Conservation (phyloP, 1,140 invertebrate genomes). For the Gyrodactylus bullatarudis region DNA sequence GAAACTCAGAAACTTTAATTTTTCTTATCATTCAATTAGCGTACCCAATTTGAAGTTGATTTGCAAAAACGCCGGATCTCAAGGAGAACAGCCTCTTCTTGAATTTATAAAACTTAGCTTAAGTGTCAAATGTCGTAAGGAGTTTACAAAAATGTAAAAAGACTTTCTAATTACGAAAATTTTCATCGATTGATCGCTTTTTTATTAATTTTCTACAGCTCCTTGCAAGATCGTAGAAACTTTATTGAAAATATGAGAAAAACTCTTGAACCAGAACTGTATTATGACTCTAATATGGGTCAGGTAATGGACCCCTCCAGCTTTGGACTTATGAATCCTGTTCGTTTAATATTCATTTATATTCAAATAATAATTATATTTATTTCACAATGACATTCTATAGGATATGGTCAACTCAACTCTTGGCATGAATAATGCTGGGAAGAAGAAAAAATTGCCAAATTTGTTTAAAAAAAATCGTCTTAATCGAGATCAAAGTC, state of each 20-base stretch:
- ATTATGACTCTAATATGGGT: background rate
- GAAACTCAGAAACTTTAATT: background rate
- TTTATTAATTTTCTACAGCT: background rate
- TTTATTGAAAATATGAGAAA: background rate
- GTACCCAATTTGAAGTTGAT: background rate
- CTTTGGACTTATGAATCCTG: background rate
- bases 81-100: background rate
- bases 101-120: background rate
- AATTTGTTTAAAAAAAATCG: slow-evolving; percentile 4
- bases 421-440: slow-evolving; percentile 1
- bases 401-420: background rate
- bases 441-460: background rate
- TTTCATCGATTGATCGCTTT: too few species aligned
- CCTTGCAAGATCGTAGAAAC: background rate
- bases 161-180: too few species aligned
- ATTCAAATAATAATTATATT: background rate
- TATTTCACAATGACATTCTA: background rate
- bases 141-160: background rate
- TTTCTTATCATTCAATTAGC: background rate
- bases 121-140: background rate
- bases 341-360: background rate
- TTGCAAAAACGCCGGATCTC: background rate
- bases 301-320: background rate
- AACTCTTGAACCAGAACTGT: slow-evolving; percentile 2
- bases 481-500: background rate